Base-by-base conservation (phyloP, 64 coral and sea anemone species). In the Dendronephthya gigantea region DNA sequence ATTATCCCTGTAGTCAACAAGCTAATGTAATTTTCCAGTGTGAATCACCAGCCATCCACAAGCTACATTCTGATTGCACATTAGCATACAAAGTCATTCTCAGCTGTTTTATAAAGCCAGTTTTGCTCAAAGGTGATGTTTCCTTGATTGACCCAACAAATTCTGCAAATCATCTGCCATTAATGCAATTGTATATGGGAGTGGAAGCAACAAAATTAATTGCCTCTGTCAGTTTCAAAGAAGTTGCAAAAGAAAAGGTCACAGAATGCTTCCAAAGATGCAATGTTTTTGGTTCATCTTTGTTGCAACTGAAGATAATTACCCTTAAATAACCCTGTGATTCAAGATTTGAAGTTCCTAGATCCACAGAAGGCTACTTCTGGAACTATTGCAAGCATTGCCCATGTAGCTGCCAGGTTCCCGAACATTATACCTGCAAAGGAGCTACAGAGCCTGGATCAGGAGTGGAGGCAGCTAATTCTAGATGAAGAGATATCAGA, bases 1-100 rank as follows among this genome's bases (percentile, higher is more conserved):
- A 74, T 74, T 74, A 74, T 74, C 30, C 68, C 68, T 74, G 68
- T 74, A 25, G 68, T 74, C n/a, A 74, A 74, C 68, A 74, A 74
- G 68, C 68, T 74, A 74, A 74, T 74, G 32, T 35, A 74, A 17
- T 74, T 28, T 74, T 74, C 68, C 68, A 74, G 68, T 74, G 68
- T 8, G 10, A 74, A 27, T 74, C 68, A 74, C 23, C 68, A 1
- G 68, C 68, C 68, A 28, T 74, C 68, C 68, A 74, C 68, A 74
- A 74, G 68, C 32, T 74, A 1, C 68, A 74, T 8, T 74, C 68
- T 74, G 68, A 74, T 70, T 74, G 68, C 30, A 30, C 32, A 74
- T 74, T 28, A 74, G 68, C 68, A 74, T 74, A 74, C 32, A 74
- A 74, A 35, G 68, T 28, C 68, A 27, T 74, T 2, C 68, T 74